Evolutionary conservation across 2,888 invertebrate species (phyloP), one percentile per base, ranked within the genome.

Genomic region (Drosophila hamatofila): DNA sequence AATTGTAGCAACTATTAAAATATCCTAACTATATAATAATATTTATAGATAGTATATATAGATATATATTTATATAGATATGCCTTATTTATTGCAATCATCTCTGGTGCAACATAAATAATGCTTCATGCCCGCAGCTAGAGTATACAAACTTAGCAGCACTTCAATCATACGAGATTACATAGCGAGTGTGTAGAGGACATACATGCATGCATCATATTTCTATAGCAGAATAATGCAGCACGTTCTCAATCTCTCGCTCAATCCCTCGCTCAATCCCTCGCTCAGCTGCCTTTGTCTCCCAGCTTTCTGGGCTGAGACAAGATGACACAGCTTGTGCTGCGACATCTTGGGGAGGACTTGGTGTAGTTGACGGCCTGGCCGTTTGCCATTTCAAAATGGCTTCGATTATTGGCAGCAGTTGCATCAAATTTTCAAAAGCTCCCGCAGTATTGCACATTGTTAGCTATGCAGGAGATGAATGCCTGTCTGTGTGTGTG

Each of bases 121-220:
- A 25, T 23, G 0, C 2, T n/a, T 25, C n/a, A 35, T 11, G 11
- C 52, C 23, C 52, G 37, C 11, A 6, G 48, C 16, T 16, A 48
- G 48, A 27, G 58, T 39, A 58, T 58, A 14, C 23, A 25, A 25
- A 41, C 14, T 21, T 23, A 25, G 62, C 65, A 61, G 61, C 65
- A 80, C 71, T 80, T 76, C 77, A 76, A 80, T 77, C 77, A 75
- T 65, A n/a, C 23, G 25, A 65, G 80, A 75, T 80, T 65, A 61
- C 49, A 49, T n/a, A 23, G 42, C 49, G 11, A 33, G 23, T 14
- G 55, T 48, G 41, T 59, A 42, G 58, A 65, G 41, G 57, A 73
- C 48, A 49, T 25, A 33, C 35, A 56, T 69, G 46, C 72, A 68
- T 68, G 46, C 72, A 68, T 74, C 75, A 76, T 68, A 49, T 78